Conservation (phyloP, 2,113 vertebrate genomes). For the Larimichthys polyactis region DNA sequence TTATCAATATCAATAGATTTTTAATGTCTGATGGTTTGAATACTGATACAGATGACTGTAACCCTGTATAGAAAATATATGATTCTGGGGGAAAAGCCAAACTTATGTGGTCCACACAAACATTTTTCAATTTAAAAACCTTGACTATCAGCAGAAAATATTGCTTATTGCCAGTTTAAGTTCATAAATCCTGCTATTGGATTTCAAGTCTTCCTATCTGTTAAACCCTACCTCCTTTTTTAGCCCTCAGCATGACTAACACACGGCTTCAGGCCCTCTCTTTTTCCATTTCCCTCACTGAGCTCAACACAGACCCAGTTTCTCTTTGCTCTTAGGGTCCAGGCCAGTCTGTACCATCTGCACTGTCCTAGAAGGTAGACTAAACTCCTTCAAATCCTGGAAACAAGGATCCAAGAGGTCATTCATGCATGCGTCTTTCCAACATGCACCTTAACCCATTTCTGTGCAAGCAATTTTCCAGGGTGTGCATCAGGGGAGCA, state of each 20-base stretch:
- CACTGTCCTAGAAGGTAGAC: slow-evolving; percentile 37
- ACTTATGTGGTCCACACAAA: neutral
- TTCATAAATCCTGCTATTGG: neutral
- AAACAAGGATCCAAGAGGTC: slow-evolving; percentile 5
- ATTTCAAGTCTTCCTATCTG: slow-evolving; percentile 20
- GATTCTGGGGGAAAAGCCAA: neutral
- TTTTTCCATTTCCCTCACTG: slow-evolving; percentile 33
- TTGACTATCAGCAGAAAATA: neutral
- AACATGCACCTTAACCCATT: neutral
- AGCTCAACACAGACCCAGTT: slow-evolving; percentile 62
- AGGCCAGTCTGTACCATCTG: slow-evolving; percentile 54
- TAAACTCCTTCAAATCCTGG: neutral
- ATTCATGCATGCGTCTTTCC: neutral
- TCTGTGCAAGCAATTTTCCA: slow-evolving; percentile 13
- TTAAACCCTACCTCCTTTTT: slow-evolving; percentile 6
- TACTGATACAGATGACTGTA: neutral
- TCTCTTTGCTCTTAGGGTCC: slow-evolving; percentile 48
- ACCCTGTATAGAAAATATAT: neutral
- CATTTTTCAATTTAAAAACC: neutral
- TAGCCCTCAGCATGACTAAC: slow-evolving; percentile 36
- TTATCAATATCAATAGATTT: neutral
- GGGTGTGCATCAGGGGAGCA: neutral
- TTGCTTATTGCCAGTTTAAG: neutral
- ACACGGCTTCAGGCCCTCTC: slow-evolving; percentile 24
- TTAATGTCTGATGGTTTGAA: neutral